Conservation (phyloP, 2,797 vertebrate genomes). For the Pipistrellus pipistrellus region DNA sequence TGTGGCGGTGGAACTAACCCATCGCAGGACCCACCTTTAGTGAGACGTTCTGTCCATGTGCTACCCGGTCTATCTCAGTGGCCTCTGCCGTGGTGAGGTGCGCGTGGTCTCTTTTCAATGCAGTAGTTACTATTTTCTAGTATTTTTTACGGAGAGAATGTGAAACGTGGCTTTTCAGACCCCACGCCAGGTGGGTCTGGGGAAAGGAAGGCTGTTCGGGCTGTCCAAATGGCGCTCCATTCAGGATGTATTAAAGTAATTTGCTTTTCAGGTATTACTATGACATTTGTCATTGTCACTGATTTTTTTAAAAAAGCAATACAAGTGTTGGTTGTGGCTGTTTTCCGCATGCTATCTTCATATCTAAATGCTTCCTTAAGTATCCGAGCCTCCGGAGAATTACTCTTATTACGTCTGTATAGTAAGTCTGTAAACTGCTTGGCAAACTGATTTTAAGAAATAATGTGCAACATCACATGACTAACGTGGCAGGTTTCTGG, state of each 20-base stretch:
- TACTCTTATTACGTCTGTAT: conserved; percentile 82
- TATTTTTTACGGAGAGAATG: conserved; percentile 76
- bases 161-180: conserved; percentile 74
- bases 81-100: conserved; percentile 69
- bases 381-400: conserved; percentile 83
- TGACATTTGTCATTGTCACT: conserved; percentile 86
- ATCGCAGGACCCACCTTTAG: conserved; percentile 63
- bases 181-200: conserved; percentile 78
- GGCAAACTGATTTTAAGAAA: conserved; percentile 81
- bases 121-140: conserved; percentile 82
- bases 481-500: conserved; percentile 75
- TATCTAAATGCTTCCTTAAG: conserved; percentile 80
- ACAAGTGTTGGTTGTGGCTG: conserved; percentile 83
- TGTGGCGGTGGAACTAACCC: conserved; percentile 71
- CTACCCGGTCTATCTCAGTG: conserved; percentile 70
- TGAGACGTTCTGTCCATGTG: conserved; percentile 64
- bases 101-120: conserved; percentile 70
- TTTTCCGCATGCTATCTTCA: conserved; percentile 85
- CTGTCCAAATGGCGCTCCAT: conserved; percentile 79
- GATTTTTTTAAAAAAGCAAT: conserved; percentile 83
- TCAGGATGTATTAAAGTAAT: conserved; percentile 84
- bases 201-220: conserved; percentile 74
- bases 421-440: conserved; percentile 80
- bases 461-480: conserved; percentile 52
- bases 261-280: conserved; percentile 86